These are phyloP conservation scores for Lagodon rhomboides DNA, from an alignment of 2,797 vertebrate species.

Conservation along the genomic window DNA sequence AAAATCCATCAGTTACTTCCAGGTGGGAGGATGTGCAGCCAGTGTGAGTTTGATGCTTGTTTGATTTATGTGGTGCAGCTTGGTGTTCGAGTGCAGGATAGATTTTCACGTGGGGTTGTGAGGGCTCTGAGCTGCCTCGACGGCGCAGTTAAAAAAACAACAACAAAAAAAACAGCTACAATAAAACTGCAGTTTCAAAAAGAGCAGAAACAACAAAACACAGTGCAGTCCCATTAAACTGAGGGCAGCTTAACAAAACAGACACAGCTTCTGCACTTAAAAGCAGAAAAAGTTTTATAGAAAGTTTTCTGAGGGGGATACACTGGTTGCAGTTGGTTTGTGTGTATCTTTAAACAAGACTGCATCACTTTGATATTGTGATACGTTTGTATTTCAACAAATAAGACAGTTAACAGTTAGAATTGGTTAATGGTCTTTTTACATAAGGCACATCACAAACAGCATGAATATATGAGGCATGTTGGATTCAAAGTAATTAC, in stretches of 20 bases:
- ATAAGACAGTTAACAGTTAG: too few species aligned
- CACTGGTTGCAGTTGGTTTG: background rate
- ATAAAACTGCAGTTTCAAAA: too few species aligned
- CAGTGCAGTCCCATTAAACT: background rate
- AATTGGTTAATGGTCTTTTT: too few species aligned
- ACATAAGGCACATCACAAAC: too few species aligned
- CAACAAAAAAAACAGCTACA: background rate
- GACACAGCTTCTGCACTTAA: background rate
- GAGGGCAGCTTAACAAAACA: background rate
- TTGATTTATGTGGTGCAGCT: slow-evolving; percentile 32
- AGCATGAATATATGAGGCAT: too few species aligned
- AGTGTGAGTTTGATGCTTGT: slow-evolving; percentile 23
- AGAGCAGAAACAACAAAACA: background rate
- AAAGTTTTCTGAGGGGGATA: background rate
- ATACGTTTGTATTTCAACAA: background rate
- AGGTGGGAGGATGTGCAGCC: slow-evolving; percentile 49
- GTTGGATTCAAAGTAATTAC: too few species aligned
- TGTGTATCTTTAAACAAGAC: background rate
- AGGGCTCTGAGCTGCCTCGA: slow-evolving; percentile 2
- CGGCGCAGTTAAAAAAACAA: background rate
- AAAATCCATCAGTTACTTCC: slow-evolving; percentile 39
- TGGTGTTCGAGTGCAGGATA: background rate
- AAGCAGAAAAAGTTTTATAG: too few species aligned
- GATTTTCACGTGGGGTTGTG: slow-evolving; percentile 7
- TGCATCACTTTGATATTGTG: background rate